Base-by-base conservation (phyloP, 2,797 vertebrate genomes). In the Tympanoctomys barrerae region DNA sequence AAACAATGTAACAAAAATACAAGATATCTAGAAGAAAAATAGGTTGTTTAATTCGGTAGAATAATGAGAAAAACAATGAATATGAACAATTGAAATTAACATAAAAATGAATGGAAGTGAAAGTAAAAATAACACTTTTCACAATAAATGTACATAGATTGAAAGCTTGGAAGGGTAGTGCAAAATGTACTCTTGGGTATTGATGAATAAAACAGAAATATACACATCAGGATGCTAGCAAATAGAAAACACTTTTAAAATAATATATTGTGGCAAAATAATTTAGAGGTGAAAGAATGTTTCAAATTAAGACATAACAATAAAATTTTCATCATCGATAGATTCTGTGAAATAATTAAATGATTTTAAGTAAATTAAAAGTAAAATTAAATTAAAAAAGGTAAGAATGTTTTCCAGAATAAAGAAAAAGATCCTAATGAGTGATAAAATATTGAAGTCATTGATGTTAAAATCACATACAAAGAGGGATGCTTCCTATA, bases 1-100 rank as follows among this genome's bases (percentile, higher is more conserved):
- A 89, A 91, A 42, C 42, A 93, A 91, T 73, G 42, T 4, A 96
- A 96, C 96, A 52, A 88, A 93, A 91, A 61, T 24, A 77, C 7
- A 31, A 59, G 18, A 31, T 13, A 64, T 3, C 31, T 66, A 66
- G 31, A 66, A 33, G 64, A 84, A 89, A 28, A 91, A 64, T 8
- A 80, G n/a, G n/a, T 94, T 90, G n/a, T 4, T 39, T 22, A 3
- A 49, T 71, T 42, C 75, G 62, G 7, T 73, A 79, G 24, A 49
- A 89, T 87, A 94, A 16, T 10, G 61, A 49, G 52, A 81, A 59
- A 36, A 83, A 5, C 26, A 71, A 84, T 57, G 0, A 36, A 0
- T 26, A 57, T 78, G 82, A 92, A 26, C 95, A 88, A 78, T 49
- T 59, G 19, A 59, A 18, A 59, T 93, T 46, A 80, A 36, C 13